These are phyloP conservation scores for Dasyprocta punctata DNA, from an alignment of 2,113 vertebrate species.

Conservation along the genomic window DNA sequence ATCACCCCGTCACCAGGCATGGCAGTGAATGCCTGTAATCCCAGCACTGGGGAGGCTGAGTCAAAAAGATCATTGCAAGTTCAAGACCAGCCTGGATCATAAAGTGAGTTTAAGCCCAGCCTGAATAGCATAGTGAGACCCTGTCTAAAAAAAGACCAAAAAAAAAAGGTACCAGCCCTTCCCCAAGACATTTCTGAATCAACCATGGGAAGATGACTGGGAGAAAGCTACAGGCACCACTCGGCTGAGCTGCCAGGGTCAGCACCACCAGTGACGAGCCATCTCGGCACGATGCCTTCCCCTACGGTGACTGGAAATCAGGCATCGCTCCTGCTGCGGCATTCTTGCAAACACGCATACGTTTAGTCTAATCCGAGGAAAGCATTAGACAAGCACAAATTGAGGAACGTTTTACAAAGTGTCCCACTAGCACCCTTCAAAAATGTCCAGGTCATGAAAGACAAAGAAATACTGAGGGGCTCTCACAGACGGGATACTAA, in stretches of 20 bases:
- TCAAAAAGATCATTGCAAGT: no score
- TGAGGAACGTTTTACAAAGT: no score
- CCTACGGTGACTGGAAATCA: rapidly evolving
- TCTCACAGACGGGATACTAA: background rate
- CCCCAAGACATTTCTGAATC: rapidly evolving
- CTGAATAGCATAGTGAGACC: no score
- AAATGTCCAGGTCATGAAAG: background rate
- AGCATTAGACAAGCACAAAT: no score
- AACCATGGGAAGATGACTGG: background rate
- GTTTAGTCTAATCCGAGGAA: background rate
- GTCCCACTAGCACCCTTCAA: background rate
- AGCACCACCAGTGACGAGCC: rapidly evolving
- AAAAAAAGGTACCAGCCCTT: no score
- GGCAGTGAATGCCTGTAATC: no score
- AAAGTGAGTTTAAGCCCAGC: no score
- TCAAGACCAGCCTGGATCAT: no score
- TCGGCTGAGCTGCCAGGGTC: rapidly evolving
- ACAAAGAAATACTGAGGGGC: background rate
- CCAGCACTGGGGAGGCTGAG: no score
- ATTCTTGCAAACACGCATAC: rapidly evolving
- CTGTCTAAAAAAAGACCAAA: no score
- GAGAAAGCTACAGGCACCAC: background rate
- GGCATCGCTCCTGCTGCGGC: rapidly evolving
- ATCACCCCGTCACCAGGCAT: rapidly evolving
- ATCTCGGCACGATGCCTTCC: rapidly evolving